These are phyloP conservation scores for Molossus alvarezi DNA, from an alignment of 2,797 vertebrate species.

Conservation along the genomic window DNA sequence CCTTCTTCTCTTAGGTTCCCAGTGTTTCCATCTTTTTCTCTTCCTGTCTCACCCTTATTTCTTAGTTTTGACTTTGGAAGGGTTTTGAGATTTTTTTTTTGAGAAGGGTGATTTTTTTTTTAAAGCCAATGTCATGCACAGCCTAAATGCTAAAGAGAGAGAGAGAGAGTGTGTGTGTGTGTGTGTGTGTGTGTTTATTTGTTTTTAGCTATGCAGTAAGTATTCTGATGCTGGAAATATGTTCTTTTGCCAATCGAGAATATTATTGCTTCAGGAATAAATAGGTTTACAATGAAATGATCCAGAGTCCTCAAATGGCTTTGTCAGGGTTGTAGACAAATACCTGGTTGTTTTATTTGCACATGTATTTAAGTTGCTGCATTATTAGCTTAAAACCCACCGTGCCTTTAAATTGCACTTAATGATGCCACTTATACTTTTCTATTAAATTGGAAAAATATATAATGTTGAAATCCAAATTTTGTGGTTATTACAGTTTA, in stretches of 20 bases:
- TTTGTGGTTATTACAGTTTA: constrained; percentile 41
- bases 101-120: constrained; percentile 17
- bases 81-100: constrained; percentile 12
- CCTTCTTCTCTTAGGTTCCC: background rate
- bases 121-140: background rate
- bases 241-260: constrained; percentile 35
- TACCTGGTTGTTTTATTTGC: constrained; percentile 40
- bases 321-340: constrained; percentile 16
- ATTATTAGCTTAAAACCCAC: constrained; percentile 22
- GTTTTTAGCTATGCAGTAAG: constrained; percentile 35
- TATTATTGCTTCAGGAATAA: constrained; percentile 66
- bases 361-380: background rate
- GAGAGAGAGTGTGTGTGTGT: background rate
- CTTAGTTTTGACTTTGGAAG: constrained; percentile 27
- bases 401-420: constrained; percentile 10
- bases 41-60: background rate
- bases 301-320: background rate
- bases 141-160: constrained; percentile 49
- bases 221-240: constrained; percentile 19
- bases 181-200: background rate
- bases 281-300: constrained; percentile 42
- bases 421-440: background rate
- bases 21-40: background rate
- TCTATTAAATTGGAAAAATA: constrained; percentile 63
- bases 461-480: constrained; percentile 42